Evolutionary conservation across 2,113 vertebrate genomes (phyloP).

Genomic region (Myrmophylax atrothorax): DNA sequence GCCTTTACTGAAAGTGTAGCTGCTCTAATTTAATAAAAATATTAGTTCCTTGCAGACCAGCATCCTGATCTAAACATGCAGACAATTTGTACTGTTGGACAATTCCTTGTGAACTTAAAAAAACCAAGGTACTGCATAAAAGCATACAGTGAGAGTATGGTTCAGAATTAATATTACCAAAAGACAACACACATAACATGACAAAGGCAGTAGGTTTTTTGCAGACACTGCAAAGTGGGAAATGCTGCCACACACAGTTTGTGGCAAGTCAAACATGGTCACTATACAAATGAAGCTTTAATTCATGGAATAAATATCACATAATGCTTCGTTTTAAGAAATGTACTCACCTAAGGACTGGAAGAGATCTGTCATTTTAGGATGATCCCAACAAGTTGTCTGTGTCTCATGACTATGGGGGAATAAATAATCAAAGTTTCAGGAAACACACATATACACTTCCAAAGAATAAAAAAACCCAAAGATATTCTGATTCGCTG

Average conservation of each 20-base stretch:
- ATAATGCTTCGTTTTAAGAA: background rate
- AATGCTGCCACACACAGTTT: background rate
- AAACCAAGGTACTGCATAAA: background rate
- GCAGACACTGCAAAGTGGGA: background rate
- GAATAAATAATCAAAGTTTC: background rate
- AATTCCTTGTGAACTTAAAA: background rate
- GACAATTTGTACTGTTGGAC: background rate
- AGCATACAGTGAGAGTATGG: background rate
- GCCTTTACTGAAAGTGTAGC: background rate
- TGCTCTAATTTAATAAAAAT: background rate
- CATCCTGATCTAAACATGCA: background rate
- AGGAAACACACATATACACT: background rate
- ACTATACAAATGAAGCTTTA: background rate
- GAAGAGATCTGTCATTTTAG: constrained; percentile 95
- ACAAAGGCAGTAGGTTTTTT: background rate
- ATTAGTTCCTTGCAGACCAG: background rate
- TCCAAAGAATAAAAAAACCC: background rate
- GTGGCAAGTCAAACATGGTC: background rate
- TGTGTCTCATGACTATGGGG: constrained; percentile 89
- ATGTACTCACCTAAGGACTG: constrained; percentile 87
- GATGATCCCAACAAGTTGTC: constrained; percentile 95
- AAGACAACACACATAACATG: rapidly evolving
- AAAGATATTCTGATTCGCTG: background rate
- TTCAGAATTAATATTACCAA: background rate
- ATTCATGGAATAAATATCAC: background rate